phyloP scores from a whole-genome alignment of 2,797 vertebrate species.

The Gila robusta region DNA sequence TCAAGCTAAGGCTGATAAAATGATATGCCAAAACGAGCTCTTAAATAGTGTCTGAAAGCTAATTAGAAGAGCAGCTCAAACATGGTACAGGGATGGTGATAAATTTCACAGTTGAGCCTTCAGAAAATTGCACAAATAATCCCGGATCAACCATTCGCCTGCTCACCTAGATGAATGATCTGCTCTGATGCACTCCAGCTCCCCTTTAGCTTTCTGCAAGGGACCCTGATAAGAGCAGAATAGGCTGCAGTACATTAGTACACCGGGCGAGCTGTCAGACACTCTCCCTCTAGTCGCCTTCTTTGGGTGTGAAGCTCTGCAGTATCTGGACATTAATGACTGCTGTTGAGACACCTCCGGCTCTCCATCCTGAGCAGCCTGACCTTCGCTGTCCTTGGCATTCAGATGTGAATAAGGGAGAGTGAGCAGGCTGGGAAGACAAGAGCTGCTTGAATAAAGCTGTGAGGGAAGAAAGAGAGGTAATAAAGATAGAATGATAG shows the following conservation, averaged over 20 bases:
- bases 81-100: slow-evolving; percentile 3
- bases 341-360: slow-evolving; percentile 41
- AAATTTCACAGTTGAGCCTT: slow-evolving; percentile 36
- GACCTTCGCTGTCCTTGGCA: slow-evolving; percentile 53
- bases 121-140: slow-evolving; percentile 30
- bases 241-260: slow-evolving; percentile 26
- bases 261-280: not conserved
- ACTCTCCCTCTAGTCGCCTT: slow-evolving; percentile 14
- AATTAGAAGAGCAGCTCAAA: slow-evolving; percentile 47
- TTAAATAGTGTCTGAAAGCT: slow-evolving; percentile 52
- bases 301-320: slow-evolving; percentile 13
- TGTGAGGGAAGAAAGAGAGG: slow-evolving; percentile 41
- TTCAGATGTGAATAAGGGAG: slow-evolving; percentile 7
- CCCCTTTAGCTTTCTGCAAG: slow-evolving; percentile 4
- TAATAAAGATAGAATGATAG: slow-evolving; percentile 57
- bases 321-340: slow-evolving; percentile 41
- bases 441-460: slow-evolving; percentile 19
- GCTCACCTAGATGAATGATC: slow-evolving; percentile 24
- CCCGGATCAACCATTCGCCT: slow-evolving; percentile 8
- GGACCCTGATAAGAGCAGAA: slow-evolving; percentile 11
- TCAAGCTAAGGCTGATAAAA: slow-evolving; percentile 21
- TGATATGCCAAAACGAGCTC: slow-evolving; percentile 39
- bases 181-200: slow-evolving; percentile 1
- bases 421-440: not conserved
- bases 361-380: slow-evolving; percentile 37